A percentile compares a stretch with the other conserved stretches of the same genome.
Evolutionary conservation across 2,888 invertebrate species (phyloP).

Genomic region (Pediacus dermestoides): DNA sequence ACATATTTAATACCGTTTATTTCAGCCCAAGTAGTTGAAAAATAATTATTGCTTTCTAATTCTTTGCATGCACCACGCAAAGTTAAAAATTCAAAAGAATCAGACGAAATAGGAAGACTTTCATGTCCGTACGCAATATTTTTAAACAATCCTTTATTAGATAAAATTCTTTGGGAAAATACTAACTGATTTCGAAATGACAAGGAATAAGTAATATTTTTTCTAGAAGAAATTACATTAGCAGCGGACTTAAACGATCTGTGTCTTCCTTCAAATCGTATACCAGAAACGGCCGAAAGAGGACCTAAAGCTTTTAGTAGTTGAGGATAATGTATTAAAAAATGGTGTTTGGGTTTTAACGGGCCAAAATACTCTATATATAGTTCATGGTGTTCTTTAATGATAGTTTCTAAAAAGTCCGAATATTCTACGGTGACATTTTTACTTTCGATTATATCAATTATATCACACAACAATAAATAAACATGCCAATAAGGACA

Average conservation of each 20-base stretch:
- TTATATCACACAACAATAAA: not conserved
- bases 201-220: conserved; percentile 20
- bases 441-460: not conserved
- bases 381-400: conserved; percentile 15
- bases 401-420: conserved; percentile 2
- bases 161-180: conserved; percentile 10
- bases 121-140: not conserved
- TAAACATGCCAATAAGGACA: conserved; percentile 15
- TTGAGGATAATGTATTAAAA: conserved; percentile 6
- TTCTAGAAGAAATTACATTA: conserved; percentile 15
- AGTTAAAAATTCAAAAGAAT: too few relatives aligned
- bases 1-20: not conserved
- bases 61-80: too few relatives aligned
- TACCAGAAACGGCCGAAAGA: conserved; percentile 11
- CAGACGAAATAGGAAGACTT: not conserved
- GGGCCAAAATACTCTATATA: conserved; percentile 13
- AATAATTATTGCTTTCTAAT: too few relatives aligned
- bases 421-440: not conserved
- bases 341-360: conserved; percentile 5
- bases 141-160: not conserved
- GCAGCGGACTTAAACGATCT: conserved; percentile 17
- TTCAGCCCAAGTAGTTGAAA: not conserved
- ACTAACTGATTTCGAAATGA: conserved; percentile 18
- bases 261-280: conserved; percentile 24
- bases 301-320: conserved; percentile 13